A percentile compares a stretch with the other conserved stretches of the same genome.
Conservation (phyloP, 2,113 vertebrate genomes). For the Panthera uncia region DNA sequence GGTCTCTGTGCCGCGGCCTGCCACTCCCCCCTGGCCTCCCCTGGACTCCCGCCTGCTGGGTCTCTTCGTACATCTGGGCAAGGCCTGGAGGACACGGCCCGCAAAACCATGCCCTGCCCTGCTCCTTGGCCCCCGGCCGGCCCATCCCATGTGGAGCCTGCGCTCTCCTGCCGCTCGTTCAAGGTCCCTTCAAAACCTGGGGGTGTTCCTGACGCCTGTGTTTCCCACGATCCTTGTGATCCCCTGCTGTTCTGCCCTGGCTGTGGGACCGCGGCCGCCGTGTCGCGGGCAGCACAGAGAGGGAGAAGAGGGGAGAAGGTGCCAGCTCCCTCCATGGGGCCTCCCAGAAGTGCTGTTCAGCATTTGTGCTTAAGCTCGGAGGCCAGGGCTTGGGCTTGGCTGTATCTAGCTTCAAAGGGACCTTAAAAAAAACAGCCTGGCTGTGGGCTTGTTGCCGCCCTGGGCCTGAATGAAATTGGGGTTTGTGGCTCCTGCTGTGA, state of each 20-base stretch:
- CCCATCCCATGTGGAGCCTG: background rate
- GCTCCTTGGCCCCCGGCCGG: background rate
- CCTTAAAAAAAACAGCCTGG: background rate
- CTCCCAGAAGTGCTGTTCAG: background rate
- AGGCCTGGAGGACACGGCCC: background rate
- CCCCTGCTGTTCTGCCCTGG: background rate
- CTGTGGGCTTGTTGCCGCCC: background rate
- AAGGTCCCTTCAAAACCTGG: background rate
- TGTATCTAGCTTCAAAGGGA: background rate
- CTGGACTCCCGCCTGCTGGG: background rate
- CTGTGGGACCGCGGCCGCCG: background rate
- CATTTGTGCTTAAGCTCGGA: background rate
- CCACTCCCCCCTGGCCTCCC: too few species aligned
- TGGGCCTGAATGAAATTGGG: background rate
- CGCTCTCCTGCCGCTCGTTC: background rate
- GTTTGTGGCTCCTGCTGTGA: background rate
- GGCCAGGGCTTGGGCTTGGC: too few species aligned
- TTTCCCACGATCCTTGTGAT: background rate
- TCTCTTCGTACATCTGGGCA: background rate
- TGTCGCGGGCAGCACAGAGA: accelerated
- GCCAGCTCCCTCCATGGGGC: background rate
- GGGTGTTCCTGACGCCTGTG: background rate
- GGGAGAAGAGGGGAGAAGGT: background rate
- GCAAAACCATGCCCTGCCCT: background rate
- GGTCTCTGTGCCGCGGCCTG: too few species aligned